Percentiles rank a stretch among this genome's conserved stretches.
Evolutionary conservation across 2,797 vertebrate species (phyloP).

Genomic region (Amazonetta brasiliensis): DNA sequence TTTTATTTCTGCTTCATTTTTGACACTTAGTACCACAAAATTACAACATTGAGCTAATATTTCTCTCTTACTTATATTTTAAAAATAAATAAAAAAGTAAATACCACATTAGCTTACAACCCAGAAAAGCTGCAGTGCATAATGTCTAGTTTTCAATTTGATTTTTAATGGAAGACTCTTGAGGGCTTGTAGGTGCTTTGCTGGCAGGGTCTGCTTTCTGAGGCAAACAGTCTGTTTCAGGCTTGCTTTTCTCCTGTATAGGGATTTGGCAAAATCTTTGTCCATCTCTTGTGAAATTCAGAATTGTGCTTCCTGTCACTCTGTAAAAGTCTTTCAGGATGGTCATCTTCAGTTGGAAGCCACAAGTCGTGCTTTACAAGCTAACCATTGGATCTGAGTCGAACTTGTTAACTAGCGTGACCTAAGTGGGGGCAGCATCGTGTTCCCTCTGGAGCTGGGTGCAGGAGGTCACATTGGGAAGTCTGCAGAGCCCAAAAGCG

Average conservation of each 20-base stretch:
- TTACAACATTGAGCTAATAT: not conserved
- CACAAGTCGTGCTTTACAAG: not conserved
- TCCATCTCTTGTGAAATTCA: not conserved
- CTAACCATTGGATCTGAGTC: not conserved
- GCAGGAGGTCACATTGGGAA: constrained; percentile 21
- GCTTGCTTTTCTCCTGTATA: not conserved
- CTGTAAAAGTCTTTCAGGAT: not conserved
- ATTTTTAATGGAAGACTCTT: not conserved
- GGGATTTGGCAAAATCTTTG: not conserved
- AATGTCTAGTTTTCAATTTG: not conserved
- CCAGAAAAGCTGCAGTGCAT: not conserved
- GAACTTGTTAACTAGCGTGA: not conserved
- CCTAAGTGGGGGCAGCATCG: not conserved
- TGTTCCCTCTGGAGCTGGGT: not conserved
- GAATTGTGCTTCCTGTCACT: not conserved
- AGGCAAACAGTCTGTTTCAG: not conserved
- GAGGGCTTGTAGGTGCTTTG: not conserved
- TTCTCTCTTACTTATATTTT: not conserved
- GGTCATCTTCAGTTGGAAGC: not conserved
- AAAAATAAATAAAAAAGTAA: not conserved
- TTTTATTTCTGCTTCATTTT: not conserved
- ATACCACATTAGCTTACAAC: not conserved
- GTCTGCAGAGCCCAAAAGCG: not conserved
- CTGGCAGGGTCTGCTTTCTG: not conserved
- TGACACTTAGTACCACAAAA: not conserved